A percentile compares a stretch with the other conserved stretches of the same genome.
Conservation (phyloP, 2,888 invertebrate genomes). For the Lithophane ornitopus region DNA sequence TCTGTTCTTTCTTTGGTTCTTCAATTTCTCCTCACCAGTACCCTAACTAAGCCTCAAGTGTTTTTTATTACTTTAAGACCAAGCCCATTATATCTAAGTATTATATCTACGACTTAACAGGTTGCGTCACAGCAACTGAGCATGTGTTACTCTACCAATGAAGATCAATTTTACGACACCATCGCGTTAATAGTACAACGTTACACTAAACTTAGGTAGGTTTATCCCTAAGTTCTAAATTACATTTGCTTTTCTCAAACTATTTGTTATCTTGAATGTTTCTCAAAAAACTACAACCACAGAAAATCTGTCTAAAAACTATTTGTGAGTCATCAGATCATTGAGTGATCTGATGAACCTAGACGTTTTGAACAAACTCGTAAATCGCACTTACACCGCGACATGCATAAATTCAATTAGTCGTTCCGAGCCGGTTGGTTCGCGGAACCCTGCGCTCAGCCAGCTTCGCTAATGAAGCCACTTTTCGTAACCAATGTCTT, state of each 20-base stretch:
- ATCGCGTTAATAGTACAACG: no score
- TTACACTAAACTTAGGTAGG: background rate
- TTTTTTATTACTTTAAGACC: background rate
- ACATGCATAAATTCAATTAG: conserved; percentile 80
- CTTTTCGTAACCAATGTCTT: conserved; percentile 85
- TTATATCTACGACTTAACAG: background rate
- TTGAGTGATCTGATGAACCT: no score
- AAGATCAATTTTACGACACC: background rate
- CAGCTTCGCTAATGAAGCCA: conserved; percentile 80
- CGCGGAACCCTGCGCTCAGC: conserved; percentile 74
- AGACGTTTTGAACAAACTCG: conserved; percentile 21
- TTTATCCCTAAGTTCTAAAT: background rate
- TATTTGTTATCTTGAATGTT: background rate
- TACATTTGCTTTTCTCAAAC: background rate
- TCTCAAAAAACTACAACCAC: background rate
- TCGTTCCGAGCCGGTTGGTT: conserved; percentile 67
- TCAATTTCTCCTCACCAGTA: conserved; percentile 38
- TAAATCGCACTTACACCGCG: conserved; percentile 8
- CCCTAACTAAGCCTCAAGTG: background rate
- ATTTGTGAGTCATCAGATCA: background rate
- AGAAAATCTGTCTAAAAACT: background rate
- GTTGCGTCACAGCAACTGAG: background rate
- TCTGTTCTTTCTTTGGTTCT: conserved; percentile 52
- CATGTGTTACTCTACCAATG: background rate
- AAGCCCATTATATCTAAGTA: no score